phyloP scores from a whole-genome alignment of 2,888 invertebrate genomes.

The Litoditis marina region DNA sequence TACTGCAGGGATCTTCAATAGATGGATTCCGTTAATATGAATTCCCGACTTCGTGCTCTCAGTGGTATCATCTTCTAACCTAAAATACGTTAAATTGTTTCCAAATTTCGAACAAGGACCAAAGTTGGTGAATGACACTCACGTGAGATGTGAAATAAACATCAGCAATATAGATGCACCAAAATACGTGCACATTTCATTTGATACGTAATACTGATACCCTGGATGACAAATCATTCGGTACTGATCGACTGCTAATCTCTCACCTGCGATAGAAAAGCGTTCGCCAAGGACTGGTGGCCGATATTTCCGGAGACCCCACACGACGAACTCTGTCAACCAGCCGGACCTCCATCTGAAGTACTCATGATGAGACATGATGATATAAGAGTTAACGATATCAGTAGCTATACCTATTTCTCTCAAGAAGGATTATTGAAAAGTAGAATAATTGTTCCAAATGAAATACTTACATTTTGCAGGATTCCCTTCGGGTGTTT shows the following conservation, averaged over 20 bases:
- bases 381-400: too few species aligned
- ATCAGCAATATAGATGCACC: too few species aligned
- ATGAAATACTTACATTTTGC: slow-evolving; percentile 24
- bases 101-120: too few species aligned
- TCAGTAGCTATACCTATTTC: too few species aligned
- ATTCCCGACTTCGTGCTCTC: slow-evolving; percentile 24
- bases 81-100: background rate
- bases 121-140: too few species aligned
- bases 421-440: background rate
- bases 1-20: slow-evolving; percentile 41
- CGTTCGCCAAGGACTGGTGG: slow-evolving; percentile 31
- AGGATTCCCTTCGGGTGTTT: slow-evolving; percentile 46
- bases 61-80: slow-evolving; percentile 18
- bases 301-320: slow-evolving; percentile 35
- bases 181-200: too few species aligned
- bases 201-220: too few species aligned
- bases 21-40: slow-evolving; percentile 27
- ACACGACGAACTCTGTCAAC: slow-evolving; percentile 40
- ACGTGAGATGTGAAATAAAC: too few species aligned
- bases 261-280: slow-evolving; percentile 30
- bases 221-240: background rate
- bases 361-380: too few species aligned
- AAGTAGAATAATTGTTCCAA: too few species aligned
- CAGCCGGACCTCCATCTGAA: slow-evolving; percentile 43
- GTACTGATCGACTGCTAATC: background rate